Conservation (phyloP, 1,140 invertebrate species). For the Bombus superbus region DNA sequence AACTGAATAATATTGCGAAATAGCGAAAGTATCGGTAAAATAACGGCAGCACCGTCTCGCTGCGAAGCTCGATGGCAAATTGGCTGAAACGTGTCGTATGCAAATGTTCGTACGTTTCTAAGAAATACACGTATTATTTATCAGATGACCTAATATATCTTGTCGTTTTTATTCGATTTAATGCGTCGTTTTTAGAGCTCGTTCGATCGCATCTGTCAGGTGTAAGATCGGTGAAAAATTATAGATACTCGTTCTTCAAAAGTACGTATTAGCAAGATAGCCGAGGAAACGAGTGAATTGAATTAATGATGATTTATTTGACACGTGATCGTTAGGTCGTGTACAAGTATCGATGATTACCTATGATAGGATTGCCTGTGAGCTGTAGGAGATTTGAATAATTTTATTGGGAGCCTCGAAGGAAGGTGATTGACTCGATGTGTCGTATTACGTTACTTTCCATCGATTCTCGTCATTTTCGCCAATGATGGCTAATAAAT, state of each 20-base stretch:
- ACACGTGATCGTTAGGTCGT: background rate
- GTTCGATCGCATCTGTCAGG: background rate
- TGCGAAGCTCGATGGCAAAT: too few relatives aligned
- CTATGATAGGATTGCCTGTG: background rate
- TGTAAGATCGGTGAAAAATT: background rate
- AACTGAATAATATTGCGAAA: too few relatives aligned
- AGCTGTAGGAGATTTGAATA: background rate
- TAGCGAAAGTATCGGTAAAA: too few relatives aligned
- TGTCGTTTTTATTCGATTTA: too few relatives aligned
- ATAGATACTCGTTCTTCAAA: background rate
- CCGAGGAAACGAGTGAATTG: background rate
- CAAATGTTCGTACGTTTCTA: too few relatives aligned
- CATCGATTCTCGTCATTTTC: background rate
- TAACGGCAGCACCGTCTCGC: too few relatives aligned
- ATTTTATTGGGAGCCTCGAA: background rate
- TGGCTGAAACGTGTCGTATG: too few relatives aligned
- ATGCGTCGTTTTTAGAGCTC: too few relatives aligned
- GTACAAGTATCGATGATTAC: background rate
- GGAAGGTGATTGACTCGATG: background rate
- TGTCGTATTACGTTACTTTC: background rate
- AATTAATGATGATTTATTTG: slow-evolving; percentile 28
- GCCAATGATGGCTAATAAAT: too few relatives aligned
- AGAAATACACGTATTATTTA: too few relatives aligned
- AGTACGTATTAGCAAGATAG: background rate
- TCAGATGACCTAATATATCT: too few relatives aligned